Conservation (phyloP, 2,797 vertebrate species). For the Glossophaga mutica region DNA sequence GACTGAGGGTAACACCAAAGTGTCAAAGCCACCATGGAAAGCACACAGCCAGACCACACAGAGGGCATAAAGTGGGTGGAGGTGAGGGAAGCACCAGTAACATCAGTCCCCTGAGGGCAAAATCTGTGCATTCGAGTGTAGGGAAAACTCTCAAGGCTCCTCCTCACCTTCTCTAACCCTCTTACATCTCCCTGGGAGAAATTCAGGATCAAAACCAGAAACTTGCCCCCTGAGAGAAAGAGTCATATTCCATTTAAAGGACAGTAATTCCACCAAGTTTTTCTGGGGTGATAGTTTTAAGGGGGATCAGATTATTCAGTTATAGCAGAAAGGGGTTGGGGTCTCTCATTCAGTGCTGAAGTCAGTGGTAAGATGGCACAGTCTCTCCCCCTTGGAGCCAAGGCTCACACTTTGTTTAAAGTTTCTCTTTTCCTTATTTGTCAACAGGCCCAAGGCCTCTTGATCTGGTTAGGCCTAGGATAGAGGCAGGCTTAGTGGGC, state of each 20-base stretch:
- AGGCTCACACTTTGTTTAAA: neutral
- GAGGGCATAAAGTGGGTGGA: neutral
- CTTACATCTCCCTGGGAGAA: neutral
- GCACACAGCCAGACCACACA: neutral
- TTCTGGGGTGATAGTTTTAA: neutral
- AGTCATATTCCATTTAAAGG: neutral
- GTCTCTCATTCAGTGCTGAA: neutral
- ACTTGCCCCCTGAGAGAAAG: neutral
- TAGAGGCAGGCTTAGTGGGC: neutral
- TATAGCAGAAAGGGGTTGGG: neutral
- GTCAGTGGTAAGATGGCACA: neutral
- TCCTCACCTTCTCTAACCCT: neutral
- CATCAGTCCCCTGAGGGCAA: neutral
- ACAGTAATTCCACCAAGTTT: neutral
- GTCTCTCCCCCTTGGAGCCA: neutral
- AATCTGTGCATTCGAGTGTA: neutral
- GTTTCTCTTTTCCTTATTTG: neutral
- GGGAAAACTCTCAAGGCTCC: neutral
- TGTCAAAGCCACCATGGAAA: neutral
- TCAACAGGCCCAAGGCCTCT: neutral
- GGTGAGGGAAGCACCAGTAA: neutral
- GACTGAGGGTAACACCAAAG: neutral
- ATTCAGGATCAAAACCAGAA: neutral
- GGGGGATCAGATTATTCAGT: neutral
- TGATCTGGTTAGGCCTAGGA: neutral